Percentiles rank a stretch among this genome's conserved stretches.
phyloP scores from a whole-genome alignment of 2,113 vertebrate genomes.

The Xerus inauris region DNA sequence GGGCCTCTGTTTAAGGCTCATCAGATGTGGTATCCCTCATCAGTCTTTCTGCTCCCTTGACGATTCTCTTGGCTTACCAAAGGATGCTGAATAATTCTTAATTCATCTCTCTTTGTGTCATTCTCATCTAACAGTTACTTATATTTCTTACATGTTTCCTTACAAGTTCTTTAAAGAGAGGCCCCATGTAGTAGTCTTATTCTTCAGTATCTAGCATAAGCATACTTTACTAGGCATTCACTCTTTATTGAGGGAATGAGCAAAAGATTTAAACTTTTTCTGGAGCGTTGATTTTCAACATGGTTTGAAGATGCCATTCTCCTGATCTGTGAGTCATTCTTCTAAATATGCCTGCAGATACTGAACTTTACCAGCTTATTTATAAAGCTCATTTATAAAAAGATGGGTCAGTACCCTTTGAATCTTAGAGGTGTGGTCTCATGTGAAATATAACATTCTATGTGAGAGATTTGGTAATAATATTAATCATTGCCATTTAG shows the following conservation, averaged over 20 bases:
- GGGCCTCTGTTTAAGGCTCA: neutral
- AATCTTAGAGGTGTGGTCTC: neutral
- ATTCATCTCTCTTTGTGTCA: neutral
- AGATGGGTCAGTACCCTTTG: neutral
- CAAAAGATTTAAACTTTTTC: conserved; percentile 31
- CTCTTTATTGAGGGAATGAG: conserved; percentile 15
- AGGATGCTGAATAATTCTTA: conserved; percentile 18
- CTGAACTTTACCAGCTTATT: neutral
- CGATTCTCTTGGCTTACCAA: neutral
- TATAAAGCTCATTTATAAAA: neutral
- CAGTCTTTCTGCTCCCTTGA: neutral
- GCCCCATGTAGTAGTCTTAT: neutral
- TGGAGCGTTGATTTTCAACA: neutral
- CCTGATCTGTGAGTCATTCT: neutral
- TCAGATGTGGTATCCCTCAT: neutral
- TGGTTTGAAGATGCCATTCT: neutral
- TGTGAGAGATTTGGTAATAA: neutral
- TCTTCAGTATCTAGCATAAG: neutral
- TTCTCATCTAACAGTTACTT: neutral
- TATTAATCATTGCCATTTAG: neutral
- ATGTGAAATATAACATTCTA: neutral
- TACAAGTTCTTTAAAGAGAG: neutral
- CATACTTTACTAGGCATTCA: neutral
- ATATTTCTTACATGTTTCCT: neutral
- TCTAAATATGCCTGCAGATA: neutral